A percentile compares a stretch with the other conserved stretches of the same genome.
Evolutionary conservation across 2,797 vertebrate genomes (phyloP).

Genomic region (Zalophus californianus): DNA sequence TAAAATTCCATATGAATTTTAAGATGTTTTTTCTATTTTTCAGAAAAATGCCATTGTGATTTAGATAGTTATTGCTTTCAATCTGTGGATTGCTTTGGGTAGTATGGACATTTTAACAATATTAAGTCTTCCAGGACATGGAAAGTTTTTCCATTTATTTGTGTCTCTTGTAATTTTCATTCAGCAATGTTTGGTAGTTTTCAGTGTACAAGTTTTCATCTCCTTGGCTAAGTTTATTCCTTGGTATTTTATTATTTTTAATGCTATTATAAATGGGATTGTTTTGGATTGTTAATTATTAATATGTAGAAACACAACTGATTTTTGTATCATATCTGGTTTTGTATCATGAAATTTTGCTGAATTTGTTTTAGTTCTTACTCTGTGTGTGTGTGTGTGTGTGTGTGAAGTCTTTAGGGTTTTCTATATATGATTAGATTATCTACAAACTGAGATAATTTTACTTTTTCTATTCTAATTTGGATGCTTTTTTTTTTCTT

Average conservation of each 20-base stretch:
- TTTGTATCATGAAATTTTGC: not conserved
- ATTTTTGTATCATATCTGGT: not conserved
- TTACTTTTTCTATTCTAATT: not conserved
- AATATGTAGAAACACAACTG: not conserved
- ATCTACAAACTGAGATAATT: not conserved
- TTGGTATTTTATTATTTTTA: not conserved
- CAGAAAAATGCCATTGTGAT: not conserved
- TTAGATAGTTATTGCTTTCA: not conserved
- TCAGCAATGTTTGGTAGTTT: not conserved
- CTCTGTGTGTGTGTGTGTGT: not conserved
- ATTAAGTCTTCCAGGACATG: not conserved
- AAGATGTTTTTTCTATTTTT: not conserved
- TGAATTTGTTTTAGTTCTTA: constrained; percentile 28
- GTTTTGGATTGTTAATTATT: not conserved
- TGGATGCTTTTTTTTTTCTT: not conserved
- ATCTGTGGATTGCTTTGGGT: not conserved
- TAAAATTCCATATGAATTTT: not conserved
- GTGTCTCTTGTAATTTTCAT: not conserved
- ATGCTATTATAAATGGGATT: not conserved
- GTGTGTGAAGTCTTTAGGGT: not conserved
- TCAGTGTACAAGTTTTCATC: not conserved
- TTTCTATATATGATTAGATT: not conserved
- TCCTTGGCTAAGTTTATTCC: not conserved
- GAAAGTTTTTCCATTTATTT: not conserved
- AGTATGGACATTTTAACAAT: not conserved